A percentile compares a stretch with the other conserved stretches of the same genome.
phyloP scores from a whole-genome alignment of 2,888 invertebrate species.

The Ophion obscuratus region DNA sequence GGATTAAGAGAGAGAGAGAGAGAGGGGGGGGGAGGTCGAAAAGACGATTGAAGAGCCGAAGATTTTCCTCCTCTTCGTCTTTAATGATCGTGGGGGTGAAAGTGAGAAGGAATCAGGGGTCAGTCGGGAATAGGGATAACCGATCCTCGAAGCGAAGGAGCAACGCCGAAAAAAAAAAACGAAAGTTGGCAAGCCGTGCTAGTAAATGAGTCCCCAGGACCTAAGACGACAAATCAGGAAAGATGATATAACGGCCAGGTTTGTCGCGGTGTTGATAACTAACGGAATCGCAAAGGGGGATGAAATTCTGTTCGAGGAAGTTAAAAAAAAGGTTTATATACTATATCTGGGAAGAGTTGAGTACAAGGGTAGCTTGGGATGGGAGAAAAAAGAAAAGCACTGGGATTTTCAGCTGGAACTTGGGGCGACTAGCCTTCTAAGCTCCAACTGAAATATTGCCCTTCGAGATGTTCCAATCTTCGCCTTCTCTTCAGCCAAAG shows the following conservation, averaged over 20 bases:
- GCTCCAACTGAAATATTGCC: conserved; percentile 65
- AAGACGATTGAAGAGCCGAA: conserved; percentile 26
- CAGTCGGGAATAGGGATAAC: background rate
- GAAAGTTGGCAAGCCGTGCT: background rate
- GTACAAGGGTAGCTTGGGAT: background rate
- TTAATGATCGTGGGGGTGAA: conserved; percentile 29
- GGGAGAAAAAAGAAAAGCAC: conserved; percentile 19
- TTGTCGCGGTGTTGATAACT: conserved; percentile 40
- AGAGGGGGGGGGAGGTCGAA: background rate
- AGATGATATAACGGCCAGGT: conserved; percentile 49
- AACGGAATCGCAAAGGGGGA: conserved; percentile 36
- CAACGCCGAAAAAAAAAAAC: conserved; percentile 14
- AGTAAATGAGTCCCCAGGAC: conserved; percentile 33
- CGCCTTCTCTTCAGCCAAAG: conserved; percentile 36
- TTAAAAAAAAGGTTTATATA: conserved; percentile 10
- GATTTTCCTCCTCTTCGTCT: conserved; percentile 29
- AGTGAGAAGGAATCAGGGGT: conserved; percentile 25
- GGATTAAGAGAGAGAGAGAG: background rate
- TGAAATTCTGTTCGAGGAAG: conserved; percentile 11
- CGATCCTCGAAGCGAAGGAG: background rate
- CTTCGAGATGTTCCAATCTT: conserved; percentile 62
- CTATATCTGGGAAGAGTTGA: conserved; percentile 6
- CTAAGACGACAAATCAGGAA: conserved; percentile 58
- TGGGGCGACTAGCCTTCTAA: conserved; percentile 38
- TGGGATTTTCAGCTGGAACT: conserved; percentile 60